Evolutionary conservation across 2,797 vertebrate species (phyloP), one percentile per base, ranked within the genome.

Genomic region (Sebastes miniatus): DNA sequence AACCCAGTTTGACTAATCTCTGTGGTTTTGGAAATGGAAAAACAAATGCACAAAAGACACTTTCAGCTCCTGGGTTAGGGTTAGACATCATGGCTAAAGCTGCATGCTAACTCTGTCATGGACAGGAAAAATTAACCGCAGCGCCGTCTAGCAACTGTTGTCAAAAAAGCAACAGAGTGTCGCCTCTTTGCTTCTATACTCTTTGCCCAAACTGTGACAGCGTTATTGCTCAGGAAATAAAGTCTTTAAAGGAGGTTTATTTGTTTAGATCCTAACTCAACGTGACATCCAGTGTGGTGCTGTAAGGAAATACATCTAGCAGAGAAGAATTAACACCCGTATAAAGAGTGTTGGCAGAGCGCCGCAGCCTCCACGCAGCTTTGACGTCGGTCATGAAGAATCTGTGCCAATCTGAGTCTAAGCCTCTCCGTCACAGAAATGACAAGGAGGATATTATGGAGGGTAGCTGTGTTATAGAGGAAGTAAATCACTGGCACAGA

Each of bases 371-470:
- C 52, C 0, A 20, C 20, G 52, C 50, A 14, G 3, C 8, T 34
- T 57, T 59, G 79, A 76, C 79, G 67, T 43, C 7, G 25, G 73
- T 31, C 56, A 8, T 24, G 24, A 50, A 3, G 54, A 74, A 74
- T 73, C 36, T 54, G 73, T 64, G 64, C 64, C 76, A 66, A 27
- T 57, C 47, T 83, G 77, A 76, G 63, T 63, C 27, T 73, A 57
- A 32, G 73, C 73, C 24, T 16, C 50, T 69, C 50, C 8, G 59
- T 65, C 72, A 76, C 50, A 71, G 4, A 12, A 63, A 71, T 32
- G 68, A 76, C 79, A 69, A 76, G 68, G 73, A 65, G 2, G 27
- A 43, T 43, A 73, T 79, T 76, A 66, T 77, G 43, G 31, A 61
- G 73, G 22, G 22, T 0, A 5, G 68, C 31, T 62, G 59, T 57